Conservation (phyloP, 2,888 invertebrate genomes). For the Tubulanus polymorphus region DNA sequence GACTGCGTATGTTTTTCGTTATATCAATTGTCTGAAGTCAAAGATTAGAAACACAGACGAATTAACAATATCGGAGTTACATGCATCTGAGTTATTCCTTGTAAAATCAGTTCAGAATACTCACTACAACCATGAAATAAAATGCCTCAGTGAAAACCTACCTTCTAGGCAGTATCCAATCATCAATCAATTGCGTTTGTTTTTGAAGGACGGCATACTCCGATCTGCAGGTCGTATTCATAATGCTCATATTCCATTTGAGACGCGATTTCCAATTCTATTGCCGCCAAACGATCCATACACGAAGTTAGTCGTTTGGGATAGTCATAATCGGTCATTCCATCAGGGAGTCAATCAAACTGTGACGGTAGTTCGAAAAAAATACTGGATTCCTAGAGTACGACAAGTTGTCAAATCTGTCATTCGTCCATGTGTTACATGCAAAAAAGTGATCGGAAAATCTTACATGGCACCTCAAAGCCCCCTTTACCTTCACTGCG, state of each 20-base stretch:
- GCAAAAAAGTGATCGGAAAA: background rate
- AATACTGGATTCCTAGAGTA: constrained; percentile 1
- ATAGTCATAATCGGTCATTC: background rate
- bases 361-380: background rate
- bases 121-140: no score
- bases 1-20: no score
- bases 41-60: no score
- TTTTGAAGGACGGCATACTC: background rate
- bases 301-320: background rate
- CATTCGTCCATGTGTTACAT: background rate
- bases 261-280: background rate
- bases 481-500: background rate
- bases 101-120: no score
- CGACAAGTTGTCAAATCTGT: background rate
- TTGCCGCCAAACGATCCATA: background rate
- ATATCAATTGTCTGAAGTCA: no score
- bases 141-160: no score
- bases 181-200: constrained; percentile 2
- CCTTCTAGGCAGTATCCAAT: no score
- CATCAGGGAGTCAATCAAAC: background rate
- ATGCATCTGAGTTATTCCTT: no score
- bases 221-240: background rate
- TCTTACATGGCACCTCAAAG: background rate
- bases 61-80: no score
- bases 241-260: background rate